A percentile compares a stretch with the other conserved stretches of the same genome.
These are phyloP conservation scores for Sciurus vulgaris DNA, from an alignment of 2,797 vertebrate genomes.

Conservation along the genomic window DNA sequence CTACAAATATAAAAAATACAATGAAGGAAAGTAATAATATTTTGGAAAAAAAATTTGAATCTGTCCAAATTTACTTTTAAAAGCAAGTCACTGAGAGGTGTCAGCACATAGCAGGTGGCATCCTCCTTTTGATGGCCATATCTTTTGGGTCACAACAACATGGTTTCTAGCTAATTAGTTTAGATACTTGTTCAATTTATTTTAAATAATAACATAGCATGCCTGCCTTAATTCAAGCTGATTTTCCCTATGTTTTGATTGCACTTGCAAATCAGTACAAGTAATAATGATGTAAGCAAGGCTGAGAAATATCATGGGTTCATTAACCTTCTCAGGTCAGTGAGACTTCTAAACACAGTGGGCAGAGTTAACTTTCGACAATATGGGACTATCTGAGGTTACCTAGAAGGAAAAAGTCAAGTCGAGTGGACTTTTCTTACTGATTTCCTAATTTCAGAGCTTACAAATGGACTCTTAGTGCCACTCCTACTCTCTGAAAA, in stretches of 20 bases:
- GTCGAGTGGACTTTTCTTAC: not conserved
- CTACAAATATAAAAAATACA: not conserved
- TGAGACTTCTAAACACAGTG: not conserved
- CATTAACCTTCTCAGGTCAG: not conserved
- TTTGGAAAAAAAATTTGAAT: constrained; percentile 3
- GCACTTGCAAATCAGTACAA: not conserved
- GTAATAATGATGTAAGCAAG: not conserved
- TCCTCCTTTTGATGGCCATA: not conserved
- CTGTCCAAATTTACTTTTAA: constrained; percentile 36
- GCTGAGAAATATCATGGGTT: not conserved
- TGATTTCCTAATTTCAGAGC: not conserved
- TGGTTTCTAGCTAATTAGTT: not conserved
- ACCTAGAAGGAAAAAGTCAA: not conserved
- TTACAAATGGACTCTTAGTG: not conserved
- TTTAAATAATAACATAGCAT: not conserved
- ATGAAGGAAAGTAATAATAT: not conserved
- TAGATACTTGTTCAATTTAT: not conserved
- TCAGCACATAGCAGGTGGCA: not conserved
- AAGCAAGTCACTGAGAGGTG: not conserved
- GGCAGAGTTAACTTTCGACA: not conserved
- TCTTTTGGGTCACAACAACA: not conserved
- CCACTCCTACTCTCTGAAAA: not conserved
- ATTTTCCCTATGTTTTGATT: constrained; percentile 11
- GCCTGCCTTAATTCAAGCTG: not conserved
- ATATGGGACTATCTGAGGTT: not conserved